Evolutionary conservation across 2,113 vertebrate species (phyloP), one percentile per base, ranked within the genome.

Genomic region (Sceloporus undulatus): DNA sequence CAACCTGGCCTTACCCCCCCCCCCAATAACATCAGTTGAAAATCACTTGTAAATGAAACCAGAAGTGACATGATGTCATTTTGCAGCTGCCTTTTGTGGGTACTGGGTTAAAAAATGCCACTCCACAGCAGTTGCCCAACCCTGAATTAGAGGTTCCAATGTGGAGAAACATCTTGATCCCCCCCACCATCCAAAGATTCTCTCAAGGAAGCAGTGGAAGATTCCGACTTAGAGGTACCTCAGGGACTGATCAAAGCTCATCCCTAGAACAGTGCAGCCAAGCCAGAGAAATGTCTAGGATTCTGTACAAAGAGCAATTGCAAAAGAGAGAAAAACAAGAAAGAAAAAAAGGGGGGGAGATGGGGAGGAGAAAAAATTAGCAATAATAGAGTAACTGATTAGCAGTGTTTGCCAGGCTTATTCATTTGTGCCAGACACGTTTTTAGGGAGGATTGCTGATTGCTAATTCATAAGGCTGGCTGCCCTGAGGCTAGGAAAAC

Each of bases 401-500:
- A 79, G 52, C 27, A 70, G 10, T n/a, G 76, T 79, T 86, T 86
- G 85, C 65, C 76, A 70, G 42, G 75, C 76, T 23, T n/a, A 42
- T 85, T 90, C 85, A 87, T 86, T 81, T 5, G 65, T 85, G 74
- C 75, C 82, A 84, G 74, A 74, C 84, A 8, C 10, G 13, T 92
- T 77, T 27, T 62, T 16, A 14, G 52, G 78, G 84, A 86, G 73
- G 86, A 81, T 82, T 84, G 65, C 5, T 0, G 19, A 16, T 82
- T 88, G 86, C 87, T 91, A 29, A 4, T 16, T 18, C 0, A 10
- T 11, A 93, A 88, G 87, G 80, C 88, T 82, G 85, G 79, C 87
- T 90, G 87, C 85, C 85, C 81, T 76, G n/a, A 76, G 78, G 90
- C 85, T 89, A 81, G 84, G 79, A 88, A 70, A 92, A 40, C 11